These are phyloP conservation scores for Drosophila ohnishii DNA, from an alignment of 1,140 invertebrate species.

Conservation along the genomic window DNA sequence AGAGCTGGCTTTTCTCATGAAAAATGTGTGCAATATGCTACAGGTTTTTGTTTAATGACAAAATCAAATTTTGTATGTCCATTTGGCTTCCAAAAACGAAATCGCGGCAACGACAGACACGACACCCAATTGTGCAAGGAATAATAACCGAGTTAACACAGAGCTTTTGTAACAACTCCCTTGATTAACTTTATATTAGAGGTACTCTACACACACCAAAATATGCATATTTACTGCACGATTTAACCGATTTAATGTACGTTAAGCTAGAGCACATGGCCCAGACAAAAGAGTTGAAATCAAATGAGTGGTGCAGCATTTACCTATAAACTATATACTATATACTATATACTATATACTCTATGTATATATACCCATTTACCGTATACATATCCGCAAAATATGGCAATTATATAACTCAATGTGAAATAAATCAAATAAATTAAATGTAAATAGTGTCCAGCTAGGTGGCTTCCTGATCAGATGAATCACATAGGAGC, in stretches of 20 bases:
- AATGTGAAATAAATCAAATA: slow-evolving; percentile 11
- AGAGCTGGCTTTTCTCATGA: no score
- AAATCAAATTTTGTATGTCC: background rate
- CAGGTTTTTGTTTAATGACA: background rate
- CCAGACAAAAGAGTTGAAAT: background rate
- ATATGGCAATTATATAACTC: slow-evolving; percentile 23
- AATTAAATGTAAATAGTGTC: background rate
- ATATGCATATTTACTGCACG: slow-evolving; percentile 9
- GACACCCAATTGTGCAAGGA: background rate
- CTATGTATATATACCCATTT: slow-evolving; percentile 4
- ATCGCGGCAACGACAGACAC: no score
- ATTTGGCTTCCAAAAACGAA: slow-evolving; percentile 2
- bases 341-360: background rate
- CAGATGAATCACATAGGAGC: slow-evolving; percentile 15
- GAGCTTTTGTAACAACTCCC: slow-evolving; percentile 11
- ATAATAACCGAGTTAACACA: slow-evolving; percentile 6
- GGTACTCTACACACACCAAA: slow-evolving; percentile 4
- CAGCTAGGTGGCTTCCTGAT: slow-evolving; percentile 3
- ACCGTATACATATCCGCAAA: slow-evolving; percentile 19
- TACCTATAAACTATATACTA: background rate
- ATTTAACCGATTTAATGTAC: background rate
- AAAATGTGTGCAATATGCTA: slow-evolving; percentile 4
- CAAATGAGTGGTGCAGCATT: slow-evolving; percentile 9
- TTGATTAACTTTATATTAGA: slow-evolving; percentile 6
- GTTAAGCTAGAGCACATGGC: background rate